Conservation (phyloP, 2,113 vertebrate species). For the Corvus cornix region DNA sequence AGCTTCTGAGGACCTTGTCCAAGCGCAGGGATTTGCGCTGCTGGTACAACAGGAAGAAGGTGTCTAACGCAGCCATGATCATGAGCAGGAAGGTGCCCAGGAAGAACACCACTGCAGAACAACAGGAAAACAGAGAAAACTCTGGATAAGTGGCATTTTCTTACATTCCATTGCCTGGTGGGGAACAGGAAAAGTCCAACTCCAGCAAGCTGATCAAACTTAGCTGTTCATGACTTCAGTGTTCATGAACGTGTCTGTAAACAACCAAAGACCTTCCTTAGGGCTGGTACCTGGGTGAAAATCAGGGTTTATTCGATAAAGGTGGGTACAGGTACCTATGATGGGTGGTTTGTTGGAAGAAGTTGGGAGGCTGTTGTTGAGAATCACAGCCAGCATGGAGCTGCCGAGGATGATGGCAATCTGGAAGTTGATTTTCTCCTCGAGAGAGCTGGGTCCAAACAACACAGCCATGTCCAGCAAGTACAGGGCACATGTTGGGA, state of each 20-base stretch:
- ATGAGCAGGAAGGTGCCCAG: slow-evolving; percentile 70
- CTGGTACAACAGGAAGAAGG: slow-evolving; percentile 68
- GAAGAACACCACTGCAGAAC: slow-evolving; percentile 69
- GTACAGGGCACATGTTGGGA: slow-evolving; percentile 72
- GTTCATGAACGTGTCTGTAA: rapidly evolving
- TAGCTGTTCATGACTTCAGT: neutral
- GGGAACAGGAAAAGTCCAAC: neutral
- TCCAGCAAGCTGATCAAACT: neutral
- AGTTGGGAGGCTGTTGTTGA: slow-evolving; percentile 80
- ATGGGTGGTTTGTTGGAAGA: slow-evolving; percentile 70
- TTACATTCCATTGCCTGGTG: neutral
- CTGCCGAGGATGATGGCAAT: slow-evolving; percentile 79
- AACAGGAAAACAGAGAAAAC: neutral
- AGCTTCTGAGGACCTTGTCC: neutral
- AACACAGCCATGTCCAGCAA: slow-evolving; percentile 77
- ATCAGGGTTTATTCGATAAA: neutral
- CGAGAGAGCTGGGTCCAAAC: slow-evolving; percentile 63
- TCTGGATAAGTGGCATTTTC: neutral
- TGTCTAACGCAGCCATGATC: slow-evolving; percentile 73
- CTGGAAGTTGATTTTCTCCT: slow-evolving; percentile 80
- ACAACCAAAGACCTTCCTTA: neutral
- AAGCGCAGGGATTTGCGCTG: neutral
- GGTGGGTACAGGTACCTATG: slow-evolving; percentile 73
- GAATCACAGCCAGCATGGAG: slow-evolving; percentile 80
- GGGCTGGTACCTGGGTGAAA: neutral